Conservation (phyloP, 1,140 invertebrate genomes). For the Lasioglossum albipes region DNA sequence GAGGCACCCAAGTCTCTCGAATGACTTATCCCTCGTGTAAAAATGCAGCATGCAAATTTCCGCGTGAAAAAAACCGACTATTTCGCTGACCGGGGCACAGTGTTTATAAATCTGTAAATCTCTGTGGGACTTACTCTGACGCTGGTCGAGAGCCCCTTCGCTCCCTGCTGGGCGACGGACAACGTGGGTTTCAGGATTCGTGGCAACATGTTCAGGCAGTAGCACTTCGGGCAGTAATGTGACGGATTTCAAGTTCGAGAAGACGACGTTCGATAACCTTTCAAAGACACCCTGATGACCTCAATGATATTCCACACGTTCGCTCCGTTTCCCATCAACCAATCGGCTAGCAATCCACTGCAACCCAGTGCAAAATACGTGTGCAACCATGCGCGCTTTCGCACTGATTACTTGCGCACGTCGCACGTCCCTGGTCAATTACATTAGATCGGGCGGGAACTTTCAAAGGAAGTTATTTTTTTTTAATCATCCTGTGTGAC, state of each 20-base stretch:
- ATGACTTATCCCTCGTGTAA: not conserved
- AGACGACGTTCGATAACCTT: slow-evolving; percentile 36
- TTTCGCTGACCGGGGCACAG: not conserved
- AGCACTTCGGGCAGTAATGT: not conserved
- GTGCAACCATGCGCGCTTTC: slow-evolving; percentile 25
- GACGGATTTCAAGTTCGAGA: slow-evolving; percentile 12
- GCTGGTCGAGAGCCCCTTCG: slow-evolving; percentile 73
- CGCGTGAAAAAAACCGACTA: no score
- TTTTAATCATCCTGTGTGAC: not conserved
- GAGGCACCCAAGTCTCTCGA: not conserved
- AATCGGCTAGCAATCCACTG: not conserved
- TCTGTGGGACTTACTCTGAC: slow-evolving; percentile 63
- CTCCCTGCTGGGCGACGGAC: slow-evolving; percentile 68
- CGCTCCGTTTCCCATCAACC: slow-evolving; percentile 5
- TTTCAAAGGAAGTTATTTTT: not conserved
- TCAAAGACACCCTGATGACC: slow-evolving; percentile 55
- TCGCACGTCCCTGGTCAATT: not conserved
- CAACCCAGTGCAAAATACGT: not conserved
- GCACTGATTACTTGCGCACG: slow-evolving; percentile 12
- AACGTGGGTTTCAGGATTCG: slow-evolving; percentile 70
- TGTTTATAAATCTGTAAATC: not conserved
- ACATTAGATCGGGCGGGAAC: not conserved
- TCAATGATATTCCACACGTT: slow-evolving; percentile 18
- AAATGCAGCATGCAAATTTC: no score
- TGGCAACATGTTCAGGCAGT: slow-evolving; percentile 69